phyloP scores from a whole-genome alignment of 2,888 invertebrate genomes.

The Lasioglossum pauxillum region DNA sequence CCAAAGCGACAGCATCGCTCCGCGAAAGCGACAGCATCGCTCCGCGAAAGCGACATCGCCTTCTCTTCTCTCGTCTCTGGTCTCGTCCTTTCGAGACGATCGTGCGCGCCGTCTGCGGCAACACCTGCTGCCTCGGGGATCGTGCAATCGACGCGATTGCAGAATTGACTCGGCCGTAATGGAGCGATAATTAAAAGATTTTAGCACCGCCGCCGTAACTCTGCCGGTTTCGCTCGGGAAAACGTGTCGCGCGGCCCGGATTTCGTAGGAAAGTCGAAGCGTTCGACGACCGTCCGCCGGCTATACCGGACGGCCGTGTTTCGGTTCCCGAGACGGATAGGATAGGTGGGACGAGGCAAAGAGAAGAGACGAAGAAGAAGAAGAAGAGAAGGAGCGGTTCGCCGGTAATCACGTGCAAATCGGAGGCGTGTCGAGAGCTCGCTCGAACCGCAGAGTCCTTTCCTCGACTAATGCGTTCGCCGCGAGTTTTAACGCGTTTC shows the following conservation, averaged over 20 bases:
- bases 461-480: constrained; percentile 58
- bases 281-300: neutral
- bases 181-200: constrained; percentile 62
- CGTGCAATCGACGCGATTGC: constrained; percentile 57
- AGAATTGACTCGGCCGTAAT: constrained; percentile 64
- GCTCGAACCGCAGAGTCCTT: constrained; percentile 51
- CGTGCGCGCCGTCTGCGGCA: constrained; percentile 25
- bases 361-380: neutral
- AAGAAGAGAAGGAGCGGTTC: neutral
- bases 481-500: constrained; percentile 61
- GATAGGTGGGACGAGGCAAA: neutral
- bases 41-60: constrained; percentile 16
- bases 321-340: neutral
- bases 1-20: neutral
- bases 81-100: neutral
- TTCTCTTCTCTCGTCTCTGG: neutral
- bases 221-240: constrained; percentile 25
- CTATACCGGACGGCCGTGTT: neutral
- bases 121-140: constrained; percentile 55
- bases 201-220: constrained; percentile 32
- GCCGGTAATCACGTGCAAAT: constrained; percentile 69
- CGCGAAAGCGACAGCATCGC: constrained; percentile 12
- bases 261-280: neutral
- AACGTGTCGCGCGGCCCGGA: neutral
- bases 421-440: constrained; percentile 69